These are phyloP conservation scores for Sympetrum striolatum DNA, from an alignment of 2,888 invertebrate genomes.

Conservation along the genomic window DNA sequence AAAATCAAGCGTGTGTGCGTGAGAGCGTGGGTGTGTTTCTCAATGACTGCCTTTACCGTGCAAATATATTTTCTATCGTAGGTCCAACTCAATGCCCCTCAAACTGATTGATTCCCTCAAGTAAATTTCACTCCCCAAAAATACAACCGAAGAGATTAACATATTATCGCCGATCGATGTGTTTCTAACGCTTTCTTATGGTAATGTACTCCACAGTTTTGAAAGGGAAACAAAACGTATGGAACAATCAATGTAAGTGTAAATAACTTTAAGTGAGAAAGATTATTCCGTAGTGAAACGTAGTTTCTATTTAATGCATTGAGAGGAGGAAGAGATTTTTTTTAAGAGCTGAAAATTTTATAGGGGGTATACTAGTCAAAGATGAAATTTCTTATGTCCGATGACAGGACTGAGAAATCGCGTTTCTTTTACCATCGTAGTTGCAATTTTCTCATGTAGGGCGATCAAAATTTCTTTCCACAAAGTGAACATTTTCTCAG, in stretches of 20 bases:
- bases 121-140: background rate
- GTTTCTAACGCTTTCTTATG: constrained; percentile 39
- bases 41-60: background rate
- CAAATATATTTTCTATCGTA: constrained; percentile 39
- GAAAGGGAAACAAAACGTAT: background rate
- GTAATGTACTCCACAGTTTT: constrained; percentile 15
- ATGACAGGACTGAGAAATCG: background rate
- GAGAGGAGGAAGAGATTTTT: background rate
- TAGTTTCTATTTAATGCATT: constrained; percentile 35
- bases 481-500: background rate
- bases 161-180: constrained; percentile 34
- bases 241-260: constrained; percentile 19
- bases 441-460: background rate
- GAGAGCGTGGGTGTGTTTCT: background rate
- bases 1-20: background rate
- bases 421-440: constrained; percentile 12
- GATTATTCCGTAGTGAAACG: constrained; percentile 15
- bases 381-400: constrained; percentile 11
- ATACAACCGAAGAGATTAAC: background rate
- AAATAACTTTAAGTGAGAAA: constrained; percentile 16
- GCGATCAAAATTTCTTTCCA: background rate
- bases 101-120: background rate
- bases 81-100: background rate
- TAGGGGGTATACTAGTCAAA: constrained; percentile 30
- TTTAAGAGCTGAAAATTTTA: constrained; percentile 25